These are phyloP conservation scores for Esox lucius DNA, from an alignment of 2,797 vertebrate genomes.

Conservation along the genomic window DNA sequence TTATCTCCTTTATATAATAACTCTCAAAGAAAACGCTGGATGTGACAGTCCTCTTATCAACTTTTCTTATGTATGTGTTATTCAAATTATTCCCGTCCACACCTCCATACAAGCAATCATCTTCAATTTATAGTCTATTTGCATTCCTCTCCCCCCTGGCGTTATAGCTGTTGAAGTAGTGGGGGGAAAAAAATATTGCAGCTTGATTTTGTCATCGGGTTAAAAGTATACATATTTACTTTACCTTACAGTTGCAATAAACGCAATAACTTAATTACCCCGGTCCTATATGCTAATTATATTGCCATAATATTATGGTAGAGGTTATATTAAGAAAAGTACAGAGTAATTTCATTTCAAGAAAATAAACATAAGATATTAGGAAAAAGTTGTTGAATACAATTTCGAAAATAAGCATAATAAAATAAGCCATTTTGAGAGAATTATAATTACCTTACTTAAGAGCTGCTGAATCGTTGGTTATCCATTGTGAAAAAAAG, in stretches of 20 bases:
- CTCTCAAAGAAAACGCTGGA: conserved; percentile 69
- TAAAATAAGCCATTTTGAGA: background rate
- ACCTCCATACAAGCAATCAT: background rate
- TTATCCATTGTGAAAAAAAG: background rate
- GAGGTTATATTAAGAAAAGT: too few species aligned
- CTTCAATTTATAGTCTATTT: background rate
- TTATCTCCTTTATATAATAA: conserved; percentile 64
- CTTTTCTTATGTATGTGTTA: conserved; percentile 49
- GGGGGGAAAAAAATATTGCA: background rate
- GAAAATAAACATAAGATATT: too few species aligned
- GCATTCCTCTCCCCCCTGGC: background rate
- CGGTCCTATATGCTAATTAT: too few species aligned
- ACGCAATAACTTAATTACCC: too few species aligned
- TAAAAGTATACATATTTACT: too few species aligned
- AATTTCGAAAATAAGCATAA: too few species aligned
- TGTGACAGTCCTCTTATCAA: conserved; percentile 43
- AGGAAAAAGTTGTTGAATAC: too few species aligned
- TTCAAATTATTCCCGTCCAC: conserved; percentile 11
- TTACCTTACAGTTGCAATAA: too few species aligned
- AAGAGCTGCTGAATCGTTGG: background rate
- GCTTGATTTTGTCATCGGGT: background rate
- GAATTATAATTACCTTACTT: background rate
- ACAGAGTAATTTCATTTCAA: too few species aligned
- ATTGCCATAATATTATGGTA: too few species aligned
- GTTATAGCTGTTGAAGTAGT: background rate